Evolutionary conservation across 1,140 invertebrate species (phyloP).

Genomic region (Belonocnema kinseyi): DNA sequence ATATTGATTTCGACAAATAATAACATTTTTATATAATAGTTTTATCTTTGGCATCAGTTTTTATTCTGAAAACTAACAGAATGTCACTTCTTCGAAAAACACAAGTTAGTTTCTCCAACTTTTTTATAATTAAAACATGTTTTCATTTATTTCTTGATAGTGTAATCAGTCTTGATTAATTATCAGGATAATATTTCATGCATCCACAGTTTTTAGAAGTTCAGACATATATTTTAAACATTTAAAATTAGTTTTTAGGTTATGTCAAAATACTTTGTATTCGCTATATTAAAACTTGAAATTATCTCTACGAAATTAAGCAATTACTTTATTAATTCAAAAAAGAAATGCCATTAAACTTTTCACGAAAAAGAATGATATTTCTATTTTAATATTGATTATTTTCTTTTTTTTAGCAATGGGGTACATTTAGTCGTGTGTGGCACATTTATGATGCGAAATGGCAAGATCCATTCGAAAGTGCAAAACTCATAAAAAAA

Average conservation of each 20-base stretch:
- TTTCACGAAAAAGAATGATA: not conserved
- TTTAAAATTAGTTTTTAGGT: constrained; percentile 22
- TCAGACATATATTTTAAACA: not conserved
- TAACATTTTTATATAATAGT: too few relatives aligned
- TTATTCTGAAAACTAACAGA: constrained; percentile 33
- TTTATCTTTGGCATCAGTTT: not conserved
- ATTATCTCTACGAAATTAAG: not conserved
- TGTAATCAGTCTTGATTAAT: constrained; percentile 23
- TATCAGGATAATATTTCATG: not conserved
- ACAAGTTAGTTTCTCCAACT: constrained; percentile 57
- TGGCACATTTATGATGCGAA: constrained; percentile 97
- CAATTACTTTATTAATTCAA: too few relatives aligned
- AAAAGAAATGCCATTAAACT: too few relatives aligned
- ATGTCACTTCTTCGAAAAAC: constrained; percentile 71
- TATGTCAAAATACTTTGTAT: not conserved
- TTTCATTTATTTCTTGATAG: constrained; percentile 12
- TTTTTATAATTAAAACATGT: constrained; percentile 33
- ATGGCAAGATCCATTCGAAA: constrained; percentile 95
- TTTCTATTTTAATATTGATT: not conserved
- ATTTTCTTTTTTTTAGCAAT: constrained; percentile 85
- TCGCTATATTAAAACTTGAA: not conserved
- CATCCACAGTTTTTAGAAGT: too few relatives aligned
- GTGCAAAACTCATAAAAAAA: constrained; percentile 84
- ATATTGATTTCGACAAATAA: too few relatives aligned
- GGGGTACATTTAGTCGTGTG: constrained; percentile 92